Evolutionary conservation across 1,140 invertebrate genomes (phyloP).

Genomic region (Wiebesia pumilae): DNA sequence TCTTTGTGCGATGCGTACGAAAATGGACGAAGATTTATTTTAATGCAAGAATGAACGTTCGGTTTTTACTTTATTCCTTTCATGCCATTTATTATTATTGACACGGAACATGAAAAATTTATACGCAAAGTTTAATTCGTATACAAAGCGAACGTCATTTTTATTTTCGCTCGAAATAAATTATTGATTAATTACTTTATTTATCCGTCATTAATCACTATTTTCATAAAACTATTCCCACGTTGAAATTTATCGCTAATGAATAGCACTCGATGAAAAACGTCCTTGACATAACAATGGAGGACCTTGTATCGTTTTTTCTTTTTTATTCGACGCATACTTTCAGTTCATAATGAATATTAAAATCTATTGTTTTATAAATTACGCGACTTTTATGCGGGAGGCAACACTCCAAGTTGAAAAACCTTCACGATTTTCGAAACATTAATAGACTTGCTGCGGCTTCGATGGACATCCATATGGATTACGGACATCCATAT

Average conservation of each 20-base stretch:
- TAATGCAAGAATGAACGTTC: background rate
- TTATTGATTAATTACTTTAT: conserved; percentile 1
- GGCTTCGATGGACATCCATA: background rate
- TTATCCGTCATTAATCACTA: background rate
- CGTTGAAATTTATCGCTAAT: background rate
- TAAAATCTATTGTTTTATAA: conserved; percentile 28
- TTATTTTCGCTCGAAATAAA: background rate
- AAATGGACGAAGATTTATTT: background rate
- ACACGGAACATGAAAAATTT: background rate
- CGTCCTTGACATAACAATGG: background rate
- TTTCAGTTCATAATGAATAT: conserved; percentile 22
- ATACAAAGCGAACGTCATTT: background rate
- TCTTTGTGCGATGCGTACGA: background rate
- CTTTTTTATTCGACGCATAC: background rate
- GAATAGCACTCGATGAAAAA: background rate
- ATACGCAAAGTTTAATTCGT: background rate
- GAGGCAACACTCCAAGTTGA: background rate
- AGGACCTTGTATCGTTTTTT: background rate
- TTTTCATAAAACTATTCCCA: background rate
- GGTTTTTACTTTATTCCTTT: background rate
- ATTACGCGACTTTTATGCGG: background rate
- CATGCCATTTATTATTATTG: background rate
- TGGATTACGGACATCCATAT: too few relatives aligned
- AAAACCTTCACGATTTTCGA: background rate
- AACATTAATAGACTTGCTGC: background rate